These are phyloP conservation scores for Odontamblyopus lacepedii DNA, from an alignment of 2,797 vertebrate genomes.

Conservation along the genomic window DNA sequence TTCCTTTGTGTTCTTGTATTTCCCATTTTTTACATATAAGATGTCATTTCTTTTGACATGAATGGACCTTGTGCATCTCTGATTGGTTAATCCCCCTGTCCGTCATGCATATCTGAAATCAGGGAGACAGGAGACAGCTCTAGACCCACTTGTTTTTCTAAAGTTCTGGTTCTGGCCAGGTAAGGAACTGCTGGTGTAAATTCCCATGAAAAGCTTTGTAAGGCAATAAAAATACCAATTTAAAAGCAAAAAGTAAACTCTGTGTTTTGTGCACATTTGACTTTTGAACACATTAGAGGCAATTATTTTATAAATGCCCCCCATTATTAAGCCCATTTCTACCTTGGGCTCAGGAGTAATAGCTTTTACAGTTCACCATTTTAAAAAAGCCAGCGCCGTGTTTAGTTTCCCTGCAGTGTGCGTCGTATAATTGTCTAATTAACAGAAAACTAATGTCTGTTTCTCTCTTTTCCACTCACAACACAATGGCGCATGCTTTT, in stretches of 20 bases:
- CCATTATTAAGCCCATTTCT: neutral
- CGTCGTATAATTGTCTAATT: constrained; percentile 45
- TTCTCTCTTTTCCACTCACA: neutral
- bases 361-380: neutral
- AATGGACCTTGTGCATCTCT: too few species aligned
- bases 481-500: constrained; percentile 9
- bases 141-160: too few species aligned
- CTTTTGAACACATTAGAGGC: neutral
- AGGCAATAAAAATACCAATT: neutral
- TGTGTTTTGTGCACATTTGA: neutral
- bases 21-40: too few species aligned
- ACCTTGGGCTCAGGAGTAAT: neutral
- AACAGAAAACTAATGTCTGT: constrained; percentile 36
- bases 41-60: too few species aligned
- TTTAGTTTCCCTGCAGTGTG: constrained; percentile 31
- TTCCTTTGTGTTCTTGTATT: too few species aligned
- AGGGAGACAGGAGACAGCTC: too few species aligned
- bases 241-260: neutral
- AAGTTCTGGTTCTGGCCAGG: too few species aligned
- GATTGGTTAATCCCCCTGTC: too few species aligned
- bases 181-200: too few species aligned
- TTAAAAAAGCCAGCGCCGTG: neutral
- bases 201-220: too few species aligned
- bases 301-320: neutral
- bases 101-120: too few species aligned